phyloP scores from a whole-genome alignment of 1,140 invertebrate species.

The Heterodera schachtii region DNA sequence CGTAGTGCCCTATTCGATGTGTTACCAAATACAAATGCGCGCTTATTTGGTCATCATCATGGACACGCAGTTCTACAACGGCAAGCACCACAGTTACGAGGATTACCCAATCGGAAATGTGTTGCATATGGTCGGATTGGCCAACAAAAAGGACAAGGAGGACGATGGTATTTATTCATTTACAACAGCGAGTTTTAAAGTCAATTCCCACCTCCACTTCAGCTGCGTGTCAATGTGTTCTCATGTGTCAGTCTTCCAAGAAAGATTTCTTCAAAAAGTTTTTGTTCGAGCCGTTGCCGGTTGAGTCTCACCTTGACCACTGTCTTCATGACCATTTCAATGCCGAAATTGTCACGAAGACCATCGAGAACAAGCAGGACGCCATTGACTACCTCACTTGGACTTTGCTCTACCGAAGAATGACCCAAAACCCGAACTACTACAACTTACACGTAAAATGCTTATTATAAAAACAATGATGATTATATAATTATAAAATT shows the following conservation, averaged over 20 bases:
- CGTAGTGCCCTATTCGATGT: conserved; percentile 84
- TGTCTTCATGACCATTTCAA: conserved; percentile 98
- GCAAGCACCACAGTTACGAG: conserved; percentile 83
- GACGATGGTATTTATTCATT: conserved; percentile 74
- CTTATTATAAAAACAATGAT: conserved; percentile 15
- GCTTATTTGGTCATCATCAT: conserved; percentile 92
- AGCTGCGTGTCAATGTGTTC: conserved; percentile 78
- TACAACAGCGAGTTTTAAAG: not conserved
- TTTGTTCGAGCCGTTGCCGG: conserved; percentile 91
- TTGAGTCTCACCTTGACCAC: conserved; percentile 96
- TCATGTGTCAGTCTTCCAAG: conserved; percentile 95
- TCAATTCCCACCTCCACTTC: conserved; percentile 33
- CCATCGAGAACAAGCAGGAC: conserved; percentile 99
- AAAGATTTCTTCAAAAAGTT: conserved; percentile 99
- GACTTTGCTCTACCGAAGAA: conserved; percentile 93
- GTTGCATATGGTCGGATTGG: conserved; percentile 89
- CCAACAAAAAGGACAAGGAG: conserved; percentile 80
- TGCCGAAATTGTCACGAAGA: conserved; percentile 98
- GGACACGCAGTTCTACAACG: conserved; percentile 97
- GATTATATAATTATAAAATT: not conserved
- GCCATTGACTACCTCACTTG: conserved; percentile 98
- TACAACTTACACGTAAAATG: conserved; percentile 83
- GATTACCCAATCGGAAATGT: conserved; percentile 97
- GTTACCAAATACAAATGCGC: conserved; percentile 85
- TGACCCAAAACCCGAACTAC: conserved; percentile 99